Evolutionary conservation across 2,113 vertebrate genomes (phyloP).

Genomic region (Sinocyclocheilus maitianheensis): DNA sequence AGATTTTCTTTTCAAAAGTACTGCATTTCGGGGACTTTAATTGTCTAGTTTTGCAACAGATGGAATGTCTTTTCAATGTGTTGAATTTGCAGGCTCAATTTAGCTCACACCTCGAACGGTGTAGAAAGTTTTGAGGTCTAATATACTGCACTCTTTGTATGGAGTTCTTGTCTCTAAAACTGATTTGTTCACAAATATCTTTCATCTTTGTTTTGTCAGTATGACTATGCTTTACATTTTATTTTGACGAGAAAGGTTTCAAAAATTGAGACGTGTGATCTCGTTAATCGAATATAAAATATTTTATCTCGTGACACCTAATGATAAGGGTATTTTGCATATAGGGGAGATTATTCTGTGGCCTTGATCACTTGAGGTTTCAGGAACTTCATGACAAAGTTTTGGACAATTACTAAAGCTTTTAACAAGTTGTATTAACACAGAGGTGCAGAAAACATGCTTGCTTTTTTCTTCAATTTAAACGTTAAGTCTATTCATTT

Average conservation of each 20-base stretch:
- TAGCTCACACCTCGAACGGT: slow-evolving; percentile 15
- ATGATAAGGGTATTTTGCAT: slow-evolving; percentile 8
- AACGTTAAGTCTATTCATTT: slow-evolving; percentile 65
- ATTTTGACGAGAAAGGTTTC: slow-evolving; percentile 33
- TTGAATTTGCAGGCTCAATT: slow-evolving; percentile 25
- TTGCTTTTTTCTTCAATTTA: slow-evolving; percentile 63
- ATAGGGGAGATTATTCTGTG: slow-evolving; percentile 49
- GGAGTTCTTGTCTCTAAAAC: slow-evolving; percentile 11
- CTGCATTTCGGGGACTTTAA: slow-evolving; percentile 42
- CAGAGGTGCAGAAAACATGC: slow-evolving; percentile 9
- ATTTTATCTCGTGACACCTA: slow-evolving; percentile 39
- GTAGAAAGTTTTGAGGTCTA: slow-evolving; percentile 29
- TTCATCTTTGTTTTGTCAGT: neutral
- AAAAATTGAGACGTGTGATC: slow-evolving; percentile 18
- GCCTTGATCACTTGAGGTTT: slow-evolving; percentile 54
- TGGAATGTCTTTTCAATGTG: slow-evolving; percentile 37
- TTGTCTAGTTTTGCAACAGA: slow-evolving; percentile 26
- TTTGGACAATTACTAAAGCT: slow-evolving; percentile 51
- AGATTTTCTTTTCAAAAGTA: slow-evolving; percentile 52
- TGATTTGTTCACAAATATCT: neutral
- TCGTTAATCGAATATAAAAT: slow-evolving; percentile 17
- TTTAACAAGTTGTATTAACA: slow-evolving; percentile 50
- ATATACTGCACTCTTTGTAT: slow-evolving; percentile 38
- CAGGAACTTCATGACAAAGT: slow-evolving; percentile 49
- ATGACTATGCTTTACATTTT: slow-evolving; percentile 23